A percentile compares a stretch with the other conserved stretches of the same genome.
Conservation (phyloP, 2,888 invertebrate species). For the Artemia sp. region DNA sequence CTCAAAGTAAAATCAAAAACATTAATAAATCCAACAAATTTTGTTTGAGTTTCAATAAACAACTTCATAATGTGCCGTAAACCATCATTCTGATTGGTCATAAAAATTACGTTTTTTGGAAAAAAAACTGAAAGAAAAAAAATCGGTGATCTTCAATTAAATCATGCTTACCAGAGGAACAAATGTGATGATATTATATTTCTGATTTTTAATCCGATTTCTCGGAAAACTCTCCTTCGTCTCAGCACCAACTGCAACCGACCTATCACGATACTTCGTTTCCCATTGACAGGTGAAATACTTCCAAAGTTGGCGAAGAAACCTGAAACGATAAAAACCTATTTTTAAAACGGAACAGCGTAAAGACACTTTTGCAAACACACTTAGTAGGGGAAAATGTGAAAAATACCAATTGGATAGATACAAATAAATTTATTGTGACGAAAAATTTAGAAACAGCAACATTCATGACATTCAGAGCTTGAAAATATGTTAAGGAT, state of each 20-base stretch:
- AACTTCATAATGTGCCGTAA: not conserved
- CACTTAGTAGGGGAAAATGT: too few species aligned
- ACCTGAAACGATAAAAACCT: not conserved
- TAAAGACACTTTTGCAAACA: too few species aligned
- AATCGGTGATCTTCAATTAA: too few species aligned
- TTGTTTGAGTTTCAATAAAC: too few species aligned
- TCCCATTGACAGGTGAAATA: not conserved
- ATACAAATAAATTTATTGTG: too few species aligned
- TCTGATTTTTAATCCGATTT: slow-evolving; percentile 93
- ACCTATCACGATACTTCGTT: not conserved
- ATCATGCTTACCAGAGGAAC: slow-evolving; percentile 44
- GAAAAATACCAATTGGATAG: too few species aligned
- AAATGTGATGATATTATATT: slow-evolving; percentile 85
- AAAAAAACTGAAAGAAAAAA: not conserved
- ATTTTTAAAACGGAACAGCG: not conserved
- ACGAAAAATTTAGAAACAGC: too few species aligned
- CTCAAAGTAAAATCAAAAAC: too few species aligned
- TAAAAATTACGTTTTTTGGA: slow-evolving; percentile 8
- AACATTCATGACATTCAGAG: too few species aligned
- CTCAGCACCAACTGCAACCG: slow-evolving; percentile 17
- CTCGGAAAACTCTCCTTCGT: slow-evolving; percentile 60
- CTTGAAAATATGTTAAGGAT: too few species aligned
- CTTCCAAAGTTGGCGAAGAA: not conserved
- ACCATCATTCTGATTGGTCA: slow-evolving; percentile 19
- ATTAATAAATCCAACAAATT: too few species aligned